A percentile compares a stretch with the other conserved stretches of the same genome.
These are phyloP conservation scores for Corythornis leucogaster DNA, from an alignment of 2,797 vertebrate genomes.

Conservation along the genomic window DNA sequence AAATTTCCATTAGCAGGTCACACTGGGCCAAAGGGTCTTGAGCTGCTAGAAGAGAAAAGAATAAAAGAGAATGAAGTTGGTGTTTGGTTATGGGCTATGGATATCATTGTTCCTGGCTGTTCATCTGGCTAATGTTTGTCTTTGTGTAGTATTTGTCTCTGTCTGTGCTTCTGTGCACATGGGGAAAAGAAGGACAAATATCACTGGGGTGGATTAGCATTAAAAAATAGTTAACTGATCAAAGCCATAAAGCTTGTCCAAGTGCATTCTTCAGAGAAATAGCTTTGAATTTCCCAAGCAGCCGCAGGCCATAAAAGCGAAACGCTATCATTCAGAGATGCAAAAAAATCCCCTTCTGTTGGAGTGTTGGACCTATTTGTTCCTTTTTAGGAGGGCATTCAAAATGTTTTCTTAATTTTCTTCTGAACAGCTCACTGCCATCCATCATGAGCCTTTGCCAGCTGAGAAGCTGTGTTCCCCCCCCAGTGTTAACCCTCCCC, in stretches of 20 bases:
- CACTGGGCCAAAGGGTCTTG: not conserved
- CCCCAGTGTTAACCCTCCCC: not conserved
- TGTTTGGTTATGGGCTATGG: slow-evolving; percentile 24
- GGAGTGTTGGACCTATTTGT: slow-evolving; percentile 43
- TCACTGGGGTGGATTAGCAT: slow-evolving; percentile 66
- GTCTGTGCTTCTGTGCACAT: slow-evolving; percentile 46
- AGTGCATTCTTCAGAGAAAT: slow-evolving; percentile 69
- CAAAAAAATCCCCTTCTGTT: slow-evolving; percentile 53
- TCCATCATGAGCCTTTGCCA: not conserved
- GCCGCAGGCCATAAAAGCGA: slow-evolving; percentile 36
- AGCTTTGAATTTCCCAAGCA: slow-evolving; percentile 65
- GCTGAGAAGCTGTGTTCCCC: not conserved
- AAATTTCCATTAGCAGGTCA: not conserved
- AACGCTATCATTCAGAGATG: slow-evolving; percentile 56
- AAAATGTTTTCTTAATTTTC: slow-evolving; percentile 58
- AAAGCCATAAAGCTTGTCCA: slow-evolving; percentile 69
- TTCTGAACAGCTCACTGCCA: slow-evolving; percentile 14
- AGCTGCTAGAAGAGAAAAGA: not conserved
- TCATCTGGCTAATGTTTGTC: slow-evolving; percentile 53
- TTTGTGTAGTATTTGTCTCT: slow-evolving; percentile 49
- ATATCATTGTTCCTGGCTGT: slow-evolving; percentile 44
- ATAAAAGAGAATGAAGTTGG: slow-evolving; percentile 4
- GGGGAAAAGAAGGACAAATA: slow-evolving; percentile 58
- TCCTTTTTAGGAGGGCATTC: slow-evolving; percentile 48
- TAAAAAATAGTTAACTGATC: slow-evolving; percentile 74